These are phyloP conservation scores for Nomada flava DNA, from an alignment of 2,888 invertebrate species.

Conservation along the genomic window DNA sequence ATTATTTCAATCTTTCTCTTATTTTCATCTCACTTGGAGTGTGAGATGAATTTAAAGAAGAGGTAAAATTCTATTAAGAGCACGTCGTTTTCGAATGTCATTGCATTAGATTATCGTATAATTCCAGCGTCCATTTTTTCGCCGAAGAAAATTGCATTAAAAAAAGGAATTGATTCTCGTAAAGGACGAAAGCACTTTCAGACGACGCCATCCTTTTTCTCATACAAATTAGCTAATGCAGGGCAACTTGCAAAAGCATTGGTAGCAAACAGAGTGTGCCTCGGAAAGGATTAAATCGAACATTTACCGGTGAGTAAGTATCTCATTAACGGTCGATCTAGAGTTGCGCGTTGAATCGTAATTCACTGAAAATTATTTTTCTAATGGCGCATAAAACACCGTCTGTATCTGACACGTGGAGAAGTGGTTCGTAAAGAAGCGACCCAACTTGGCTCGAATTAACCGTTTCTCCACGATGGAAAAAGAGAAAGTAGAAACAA, in stretches of 20 bases:
- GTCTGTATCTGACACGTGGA: conserved; percentile 40
- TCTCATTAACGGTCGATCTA: conserved; percentile 16
- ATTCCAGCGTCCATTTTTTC: conserved; percentile 3
- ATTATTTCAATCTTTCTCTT: conserved; percentile 18
- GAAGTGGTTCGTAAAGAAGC: conserved; percentile 32
- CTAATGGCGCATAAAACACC: conserved; percentile 50
- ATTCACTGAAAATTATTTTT: conserved; percentile 54
- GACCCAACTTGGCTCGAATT: not conserved
- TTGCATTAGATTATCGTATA: conserved; percentile 20
- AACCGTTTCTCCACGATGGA: conserved; percentile 8
- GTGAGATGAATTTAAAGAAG: conserved; percentile 14
- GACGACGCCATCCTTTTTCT: not conserved
- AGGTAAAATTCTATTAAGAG: conserved; percentile 26
- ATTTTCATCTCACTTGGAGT: not conserved
- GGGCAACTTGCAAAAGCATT: not conserved
- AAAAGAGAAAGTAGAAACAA: not conserved
- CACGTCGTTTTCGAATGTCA: not conserved
- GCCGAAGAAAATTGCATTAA: conserved; percentile 25
- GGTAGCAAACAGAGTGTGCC: not conserved
- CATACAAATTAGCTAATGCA: conserved; percentile 33
- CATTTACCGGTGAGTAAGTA: conserved; percentile 14
- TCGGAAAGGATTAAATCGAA: conserved; percentile 30
- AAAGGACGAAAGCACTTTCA: not conserved
- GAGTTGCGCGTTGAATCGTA: conserved; percentile 43
- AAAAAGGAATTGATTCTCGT: not conserved